A percentile compares a stretch with the other conserved stretches of the same genome.
Conservation (phyloP, 2,888 invertebrate species). For the Nymphalis polychloros region DNA sequence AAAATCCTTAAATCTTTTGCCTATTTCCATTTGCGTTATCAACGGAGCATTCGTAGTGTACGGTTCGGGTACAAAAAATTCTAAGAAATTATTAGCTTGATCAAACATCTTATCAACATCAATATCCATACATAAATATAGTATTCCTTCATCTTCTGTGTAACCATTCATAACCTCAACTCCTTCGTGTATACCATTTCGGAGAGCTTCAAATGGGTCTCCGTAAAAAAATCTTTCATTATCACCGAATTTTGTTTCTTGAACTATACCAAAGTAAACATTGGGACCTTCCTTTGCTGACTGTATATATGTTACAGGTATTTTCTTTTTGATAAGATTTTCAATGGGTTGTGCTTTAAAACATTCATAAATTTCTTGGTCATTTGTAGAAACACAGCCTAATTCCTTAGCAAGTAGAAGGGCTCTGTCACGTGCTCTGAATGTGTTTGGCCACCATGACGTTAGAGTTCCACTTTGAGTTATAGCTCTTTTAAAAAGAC, state of each 20-base stretch:
- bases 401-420: constrained; percentile 2
- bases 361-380: constrained; percentile 54
- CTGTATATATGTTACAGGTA: constrained; percentile 9
- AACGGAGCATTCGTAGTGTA: constrained; percentile 37
- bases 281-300: constrained; percentile 4
- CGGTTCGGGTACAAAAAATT: constrained; percentile 44
- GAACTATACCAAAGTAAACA: constrained; percentile 44
- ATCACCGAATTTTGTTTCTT: constrained; percentile 50
- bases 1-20: constrained; percentile 42
- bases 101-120: constrained; percentile 42
- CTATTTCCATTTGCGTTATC: constrained; percentile 45
- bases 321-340: not conserved
- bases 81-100: constrained; percentile 42
- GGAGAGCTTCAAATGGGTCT: constrained; percentile 54
- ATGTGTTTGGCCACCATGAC: constrained; percentile 2
- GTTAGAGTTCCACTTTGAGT: constrained; percentile 84
- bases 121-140: constrained; percentile 31
- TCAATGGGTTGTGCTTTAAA: not conserved
- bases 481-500: constrained; percentile 77
- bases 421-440: constrained; percentile 1
- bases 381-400: constrained; percentile 55
- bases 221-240: constrained; percentile 53
- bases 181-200: constrained; percentile 71
- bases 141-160: constrained; percentile 84
- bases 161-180: constrained; percentile 86